Percentiles rank a stretch among this genome's conserved stretches.
Conservation (phyloP, 1,140 invertebrate genomes). For the Ooceraea biroi region DNA sequence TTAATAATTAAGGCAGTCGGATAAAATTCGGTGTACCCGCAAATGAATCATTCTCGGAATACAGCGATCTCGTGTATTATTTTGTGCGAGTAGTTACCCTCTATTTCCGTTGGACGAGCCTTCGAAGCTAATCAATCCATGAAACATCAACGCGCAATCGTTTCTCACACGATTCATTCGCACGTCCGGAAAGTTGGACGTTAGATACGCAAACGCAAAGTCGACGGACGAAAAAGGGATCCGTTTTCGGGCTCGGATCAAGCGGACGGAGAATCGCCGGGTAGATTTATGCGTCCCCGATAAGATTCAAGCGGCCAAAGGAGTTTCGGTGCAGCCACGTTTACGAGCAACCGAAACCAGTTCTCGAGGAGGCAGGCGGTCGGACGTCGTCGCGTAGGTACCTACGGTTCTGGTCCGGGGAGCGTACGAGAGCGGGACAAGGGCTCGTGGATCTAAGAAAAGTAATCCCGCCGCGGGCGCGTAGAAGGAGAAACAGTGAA, state of each 20-base stretch:
- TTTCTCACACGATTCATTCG: neutral
- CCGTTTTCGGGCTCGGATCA: neutral
- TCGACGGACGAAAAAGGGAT: neutral
- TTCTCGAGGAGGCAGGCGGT: conserved; percentile 34
- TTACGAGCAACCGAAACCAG: conserved; percentile 62
- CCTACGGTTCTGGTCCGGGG: conserved; percentile 37
- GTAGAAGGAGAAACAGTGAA: conserved; percentile 1
- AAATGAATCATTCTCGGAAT: conserved; percentile 24
- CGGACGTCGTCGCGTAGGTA: conserved; percentile 37
- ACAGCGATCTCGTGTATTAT: neutral
- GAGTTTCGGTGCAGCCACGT: conserved; percentile 56
- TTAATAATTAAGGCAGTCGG: conserved; percentile 22
- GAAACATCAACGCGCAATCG: neutral
- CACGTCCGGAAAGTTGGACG: neutral
- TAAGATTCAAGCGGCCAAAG: conserved; percentile 54
- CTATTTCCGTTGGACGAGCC: neutral
- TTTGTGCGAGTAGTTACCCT: conserved; percentile 2
- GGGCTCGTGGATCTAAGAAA: conserved; percentile 52
- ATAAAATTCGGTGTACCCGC: conserved; percentile 7
- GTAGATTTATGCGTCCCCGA: conserved; percentile 56
- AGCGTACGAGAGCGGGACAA: conserved; percentile 31
- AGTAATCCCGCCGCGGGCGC: conserved; percentile 42
- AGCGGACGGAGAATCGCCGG: conserved; percentile 32
- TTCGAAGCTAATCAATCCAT: conserved; percentile 7
- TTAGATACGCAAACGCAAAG: neutral